Evolutionary conservation across 2,113 vertebrate genomes (phyloP).

Genomic region (Ctenodactylus gundi): DNA sequence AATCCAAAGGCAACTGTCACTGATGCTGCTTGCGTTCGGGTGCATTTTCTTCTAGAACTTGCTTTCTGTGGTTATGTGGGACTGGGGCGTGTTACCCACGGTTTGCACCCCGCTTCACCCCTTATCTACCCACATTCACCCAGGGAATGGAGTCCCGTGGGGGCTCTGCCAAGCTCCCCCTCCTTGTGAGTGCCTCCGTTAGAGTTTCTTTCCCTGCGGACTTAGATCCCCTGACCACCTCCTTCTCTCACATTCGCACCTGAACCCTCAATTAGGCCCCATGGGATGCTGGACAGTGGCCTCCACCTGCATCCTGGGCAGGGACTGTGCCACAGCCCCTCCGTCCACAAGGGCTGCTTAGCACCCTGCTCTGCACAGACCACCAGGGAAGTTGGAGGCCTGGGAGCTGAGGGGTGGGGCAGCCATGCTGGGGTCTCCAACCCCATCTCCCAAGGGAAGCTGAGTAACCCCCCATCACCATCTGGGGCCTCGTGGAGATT

Average conservation of each 20-base stretch:
- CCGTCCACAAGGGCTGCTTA: not conserved
- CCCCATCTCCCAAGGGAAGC: no score
- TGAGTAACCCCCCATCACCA: no score
- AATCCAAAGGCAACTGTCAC: not conserved
- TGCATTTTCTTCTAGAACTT: not conserved
- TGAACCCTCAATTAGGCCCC: not conserved
- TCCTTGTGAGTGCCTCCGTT: not conserved
- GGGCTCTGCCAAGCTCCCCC: not conserved
- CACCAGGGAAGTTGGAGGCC: not conserved
- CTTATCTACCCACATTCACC: not conserved
- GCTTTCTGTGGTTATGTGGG: no score
- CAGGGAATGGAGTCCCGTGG: fast-evolving
- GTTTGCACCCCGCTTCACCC: not conserved
- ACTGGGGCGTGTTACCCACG: no score
- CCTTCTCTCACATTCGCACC: not conserved
- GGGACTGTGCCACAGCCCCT: not conserved
- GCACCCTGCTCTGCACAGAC: not conserved
- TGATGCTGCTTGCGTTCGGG: not conserved
- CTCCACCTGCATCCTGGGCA: not conserved
- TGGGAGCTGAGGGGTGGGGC: not conserved
- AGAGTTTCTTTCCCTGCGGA: not conserved
- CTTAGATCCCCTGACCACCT: fast-evolving
- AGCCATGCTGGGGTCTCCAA: not conserved
- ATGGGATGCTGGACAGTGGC: not conserved
- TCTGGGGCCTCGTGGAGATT: no score